Percentiles rank a stretch among this genome's conserved stretches.
phyloP scores from a whole-genome alignment of 2,113 vertebrate genomes.

The Elachura formosa region DNA sequence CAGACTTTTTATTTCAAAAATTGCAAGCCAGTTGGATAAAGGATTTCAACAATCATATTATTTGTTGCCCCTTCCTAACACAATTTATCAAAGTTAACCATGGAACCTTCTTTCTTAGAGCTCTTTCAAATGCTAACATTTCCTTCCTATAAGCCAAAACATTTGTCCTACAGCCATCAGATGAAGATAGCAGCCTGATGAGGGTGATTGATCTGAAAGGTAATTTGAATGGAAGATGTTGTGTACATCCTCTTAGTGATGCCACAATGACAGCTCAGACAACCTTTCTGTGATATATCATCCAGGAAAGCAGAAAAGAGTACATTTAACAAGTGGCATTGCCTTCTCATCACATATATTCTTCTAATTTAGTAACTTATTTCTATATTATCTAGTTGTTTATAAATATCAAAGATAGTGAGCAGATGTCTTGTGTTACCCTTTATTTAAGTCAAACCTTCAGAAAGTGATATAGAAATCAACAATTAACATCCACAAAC shows the following conservation, averaged over 20 bases:
- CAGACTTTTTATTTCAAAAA: not conserved
- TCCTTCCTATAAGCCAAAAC: slow-evolving; percentile 47
- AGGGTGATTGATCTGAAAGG: slow-evolving; percentile 56
- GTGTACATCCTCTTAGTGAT: slow-evolving; percentile 48
- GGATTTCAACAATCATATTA: slow-evolving; percentile 3
- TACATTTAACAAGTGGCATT: slow-evolving; percentile 62
- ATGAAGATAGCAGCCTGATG: slow-evolving; percentile 44
- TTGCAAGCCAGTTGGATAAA: not conserved
- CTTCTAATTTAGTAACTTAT: slow-evolving; percentile 8
- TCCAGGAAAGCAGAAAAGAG: not conserved
- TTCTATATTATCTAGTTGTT: slow-evolving; percentile 1
- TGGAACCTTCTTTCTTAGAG: not conserved
- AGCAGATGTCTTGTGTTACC: not conserved
- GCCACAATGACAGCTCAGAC: slow-evolving; percentile 47
- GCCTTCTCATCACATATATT: slow-evolving; percentile 13
- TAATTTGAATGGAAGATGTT: slow-evolving; percentile 60
- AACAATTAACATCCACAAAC: not conserved
- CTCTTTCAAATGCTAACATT: slow-evolving; percentile 36
- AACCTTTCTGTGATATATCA: slow-evolving; percentile 39
- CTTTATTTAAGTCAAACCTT: not conserved
- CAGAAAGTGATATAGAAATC: not conserved
- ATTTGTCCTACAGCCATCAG: slow-evolving; percentile 49
- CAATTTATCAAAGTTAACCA: slow-evolving; percentile 14
- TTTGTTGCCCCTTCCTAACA: not conserved
- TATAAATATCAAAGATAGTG: not conserved